phyloP scores from a whole-genome alignment of 2,113 vertebrate genomes.

The Xenotilapia longispinis region DNA sequence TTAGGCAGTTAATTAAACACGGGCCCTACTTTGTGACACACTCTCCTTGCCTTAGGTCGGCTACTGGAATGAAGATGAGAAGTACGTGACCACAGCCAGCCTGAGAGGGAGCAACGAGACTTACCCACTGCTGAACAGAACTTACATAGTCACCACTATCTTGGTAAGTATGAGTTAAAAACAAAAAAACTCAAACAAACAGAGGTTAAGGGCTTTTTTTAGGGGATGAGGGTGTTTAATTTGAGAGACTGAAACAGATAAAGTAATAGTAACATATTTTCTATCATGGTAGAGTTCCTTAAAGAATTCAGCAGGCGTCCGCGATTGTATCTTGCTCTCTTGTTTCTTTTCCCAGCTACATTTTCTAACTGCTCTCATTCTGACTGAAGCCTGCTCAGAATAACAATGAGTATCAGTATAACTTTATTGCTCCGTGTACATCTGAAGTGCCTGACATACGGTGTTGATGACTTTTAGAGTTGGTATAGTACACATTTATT shows the following conservation, averaged over 20 bases:
- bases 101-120: slow-evolving; percentile 84
- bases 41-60: slow-evolving; percentile 77
- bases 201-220: background rate
- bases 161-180: slow-evolving; percentile 75
- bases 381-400: background rate
- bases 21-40: background rate
- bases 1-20: background rate
- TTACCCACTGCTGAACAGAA: slow-evolving; percentile 88
- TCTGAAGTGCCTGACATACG: background rate
- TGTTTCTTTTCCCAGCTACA: background rate
- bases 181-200: background rate
- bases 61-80: slow-evolving; percentile 98
- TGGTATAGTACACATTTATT: background rate
- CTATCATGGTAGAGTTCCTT: slow-evolving; percentile 23
- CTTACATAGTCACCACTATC: slow-evolving; percentile 97
- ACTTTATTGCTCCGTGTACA: background rate
- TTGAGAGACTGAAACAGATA: background rate
- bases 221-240: background rate
- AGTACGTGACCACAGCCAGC: slow-evolving; percentile 82
- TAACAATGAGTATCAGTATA: background rate
- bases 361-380: background rate
- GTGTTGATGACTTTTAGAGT: background rate
- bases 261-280: slow-evolving; percentile 8
- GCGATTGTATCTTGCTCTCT: slow-evolving; percentile 15
- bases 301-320: slow-evolving; percentile 6